These are phyloP conservation scores for Chiloscyllium plagiosum DNA, from an alignment of 2,113 vertebrate genomes.

Conservation along the genomic window DNA sequence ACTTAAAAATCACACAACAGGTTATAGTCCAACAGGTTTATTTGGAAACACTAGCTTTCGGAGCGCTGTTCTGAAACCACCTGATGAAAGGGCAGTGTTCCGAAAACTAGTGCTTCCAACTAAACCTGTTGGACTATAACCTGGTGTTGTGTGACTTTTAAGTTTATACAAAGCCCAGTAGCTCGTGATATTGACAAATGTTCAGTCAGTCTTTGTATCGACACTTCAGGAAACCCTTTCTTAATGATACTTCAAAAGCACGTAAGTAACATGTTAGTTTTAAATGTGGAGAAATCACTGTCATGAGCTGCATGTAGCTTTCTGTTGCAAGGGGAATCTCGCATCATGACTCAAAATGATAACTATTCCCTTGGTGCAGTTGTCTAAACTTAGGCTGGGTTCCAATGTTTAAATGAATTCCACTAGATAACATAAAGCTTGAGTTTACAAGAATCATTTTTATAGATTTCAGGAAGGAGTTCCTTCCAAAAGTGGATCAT, in stretches of 20 bases:
- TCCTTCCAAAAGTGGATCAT: background rate
- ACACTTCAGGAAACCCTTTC: background rate
- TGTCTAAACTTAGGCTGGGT: no score
- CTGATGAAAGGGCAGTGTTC: no score
- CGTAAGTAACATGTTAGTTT: background rate
- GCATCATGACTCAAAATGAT: background rate
- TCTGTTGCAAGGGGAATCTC: background rate
- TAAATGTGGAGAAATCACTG: background rate
- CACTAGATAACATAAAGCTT: background rate
- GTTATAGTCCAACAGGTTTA: no score
- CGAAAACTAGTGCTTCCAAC: no score
- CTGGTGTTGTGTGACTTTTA: no score
- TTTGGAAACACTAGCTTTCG: no score
- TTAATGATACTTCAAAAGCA: background rate
- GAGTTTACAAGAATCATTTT: background rate
- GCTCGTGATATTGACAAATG: no score
- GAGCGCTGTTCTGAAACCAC: no score
- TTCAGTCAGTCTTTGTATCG: background rate
- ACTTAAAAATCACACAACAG: no score
- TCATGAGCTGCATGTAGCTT: background rate
- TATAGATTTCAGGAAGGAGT: background rate
- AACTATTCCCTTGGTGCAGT: background rate
- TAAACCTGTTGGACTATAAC: no score
- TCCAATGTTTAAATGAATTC: background rate
- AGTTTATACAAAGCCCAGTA: no score